Conservation (phyloP, 1,140 invertebrate genomes). For the Dinothrombium tinctorium region DNA sequence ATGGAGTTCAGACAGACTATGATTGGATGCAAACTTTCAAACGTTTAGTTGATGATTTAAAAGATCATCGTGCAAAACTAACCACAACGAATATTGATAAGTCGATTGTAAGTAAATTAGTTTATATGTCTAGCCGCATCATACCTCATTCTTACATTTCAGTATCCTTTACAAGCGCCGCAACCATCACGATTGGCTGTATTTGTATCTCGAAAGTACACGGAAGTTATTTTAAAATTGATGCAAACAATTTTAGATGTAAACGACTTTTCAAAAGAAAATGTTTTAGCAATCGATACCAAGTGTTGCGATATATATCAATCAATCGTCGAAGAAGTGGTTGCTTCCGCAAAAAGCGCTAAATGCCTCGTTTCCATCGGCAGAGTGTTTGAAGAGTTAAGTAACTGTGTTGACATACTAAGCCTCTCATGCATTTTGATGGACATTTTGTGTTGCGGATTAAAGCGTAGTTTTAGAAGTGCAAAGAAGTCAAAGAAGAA, state of each 20-base stretch:
- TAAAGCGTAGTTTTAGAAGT: no score
- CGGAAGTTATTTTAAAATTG: not conserved
- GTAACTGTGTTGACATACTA: no score
- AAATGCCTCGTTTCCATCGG: no score
- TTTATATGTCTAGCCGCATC: not conserved
- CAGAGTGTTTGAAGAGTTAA: no score
- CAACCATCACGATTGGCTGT: not conserved
- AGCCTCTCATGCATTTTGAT: no score
- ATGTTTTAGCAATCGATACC: no score
- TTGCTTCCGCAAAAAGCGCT: no score
- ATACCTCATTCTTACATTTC: not conserved
- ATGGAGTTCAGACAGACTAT: not conserved
- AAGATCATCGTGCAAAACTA: not conserved
- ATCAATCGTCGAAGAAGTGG: no score
- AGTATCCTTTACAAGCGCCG: not conserved
- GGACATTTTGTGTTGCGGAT: no score
- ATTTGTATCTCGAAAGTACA: not conserved
- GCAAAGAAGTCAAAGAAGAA: no score
- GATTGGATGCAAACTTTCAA: not conserved
- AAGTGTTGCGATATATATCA: no score
- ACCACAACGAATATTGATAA: not conserved
- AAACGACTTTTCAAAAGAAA: not conserved
- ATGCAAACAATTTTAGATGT: not conserved
- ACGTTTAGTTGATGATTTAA: not conserved
- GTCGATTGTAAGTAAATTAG: not conserved